Base-by-base conservation (phyloP, 1,140 invertebrate genomes). In the Drosophila tropicalis region DNA sequence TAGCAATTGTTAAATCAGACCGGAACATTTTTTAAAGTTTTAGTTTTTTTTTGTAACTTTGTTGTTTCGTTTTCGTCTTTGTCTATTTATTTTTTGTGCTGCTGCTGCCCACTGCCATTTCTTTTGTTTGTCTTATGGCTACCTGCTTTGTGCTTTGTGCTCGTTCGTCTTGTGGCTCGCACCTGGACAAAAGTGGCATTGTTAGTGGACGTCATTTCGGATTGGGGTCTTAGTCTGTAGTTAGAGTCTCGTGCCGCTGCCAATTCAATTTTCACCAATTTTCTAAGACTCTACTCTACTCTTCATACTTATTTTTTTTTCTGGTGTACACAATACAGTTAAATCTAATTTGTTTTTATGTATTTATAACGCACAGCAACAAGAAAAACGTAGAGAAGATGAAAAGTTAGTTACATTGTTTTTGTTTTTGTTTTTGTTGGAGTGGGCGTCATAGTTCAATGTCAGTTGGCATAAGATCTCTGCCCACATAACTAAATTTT, bases 1-100 rank as follows among this genome's bases (percentile, higher is more conserved):
- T 79, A 89, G 75, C 84, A 84, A 89, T 89, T 89, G 84, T 89
- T 89, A 89, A 89, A 89, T 89, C 84, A 89, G 84, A 89, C 84
- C 84, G 84, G 84, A 89, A 89, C 84, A 89, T 73, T 76, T 47
- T 32, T 32, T 62, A 13, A 9, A 44, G 39, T 17, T 13, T 19
- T n/a, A 25, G 39, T n/a, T 39, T 68, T 68, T 54, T 60, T 70
- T 62, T 77, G 10, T 39, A 39, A 39, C 10, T 62, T 85, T 72
- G 55, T 66, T 55, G 58, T 57, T 29, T 60, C 41, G 57, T 34
- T 57, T 29, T 60, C 41, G 57, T 34, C 55, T 62, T 39, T 54
- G 57, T 67, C 57, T 69, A 55, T 76, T 75, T 57, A 61, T 57
- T 51, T 57, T 51, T 51, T 51, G 44, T 51, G 17, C 7, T 51